A percentile compares a stretch with the other conserved stretches of the same genome.
phyloP scores from a whole-genome alignment of 2,113 vertebrate species.

The Anoplopoma fimbria region DNA sequence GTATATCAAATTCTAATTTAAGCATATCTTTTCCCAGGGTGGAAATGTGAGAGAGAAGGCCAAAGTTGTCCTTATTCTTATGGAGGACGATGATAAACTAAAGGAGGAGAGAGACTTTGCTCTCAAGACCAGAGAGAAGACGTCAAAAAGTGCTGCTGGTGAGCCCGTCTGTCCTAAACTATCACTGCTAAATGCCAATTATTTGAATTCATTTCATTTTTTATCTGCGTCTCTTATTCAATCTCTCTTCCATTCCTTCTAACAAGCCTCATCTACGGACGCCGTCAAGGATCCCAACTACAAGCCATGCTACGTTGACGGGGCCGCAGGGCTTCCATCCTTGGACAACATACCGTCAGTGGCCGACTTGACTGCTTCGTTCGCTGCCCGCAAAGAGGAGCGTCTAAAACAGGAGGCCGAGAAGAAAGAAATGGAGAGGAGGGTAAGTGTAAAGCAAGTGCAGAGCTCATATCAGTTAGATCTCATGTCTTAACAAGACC shows the following conservation, averaged over 20 bases:
- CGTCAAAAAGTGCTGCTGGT: constrained; percentile 87
- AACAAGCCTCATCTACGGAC: constrained; percentile 73
- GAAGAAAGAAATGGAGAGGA: constrained; percentile 88
- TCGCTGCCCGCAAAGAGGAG: constrained; percentile 86
- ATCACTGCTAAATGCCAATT: not conserved
- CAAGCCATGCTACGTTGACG: constrained; percentile 74
- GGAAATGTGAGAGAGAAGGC: constrained; percentile 92
- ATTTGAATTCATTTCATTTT: not conserved
- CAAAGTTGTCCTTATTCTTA: constrained; percentile 89
- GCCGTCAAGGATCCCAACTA: constrained; percentile 71
- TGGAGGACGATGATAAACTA: constrained; percentile 91
- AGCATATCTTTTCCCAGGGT: constrained; percentile 76
- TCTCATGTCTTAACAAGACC: not conserved
- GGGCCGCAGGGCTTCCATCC: constrained; percentile 72
- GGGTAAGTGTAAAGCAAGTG: constrained; percentile 66
- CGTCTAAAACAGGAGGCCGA: constrained; percentile 85
- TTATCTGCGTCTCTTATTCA: not conserved
- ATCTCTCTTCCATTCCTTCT: not conserved
- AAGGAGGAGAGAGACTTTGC: constrained; percentile 90
- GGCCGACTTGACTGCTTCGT: constrained; percentile 85
- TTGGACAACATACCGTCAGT: constrained; percentile 83
- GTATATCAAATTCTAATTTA: constrained; percentile 1
- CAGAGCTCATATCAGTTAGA: not conserved
- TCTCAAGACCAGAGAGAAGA: constrained; percentile 92
- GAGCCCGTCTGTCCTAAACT: constrained; percentile 20